Base-by-base conservation (phyloP, 2,797 vertebrate genomes). In the Microhierax caerulescens region DNA sequence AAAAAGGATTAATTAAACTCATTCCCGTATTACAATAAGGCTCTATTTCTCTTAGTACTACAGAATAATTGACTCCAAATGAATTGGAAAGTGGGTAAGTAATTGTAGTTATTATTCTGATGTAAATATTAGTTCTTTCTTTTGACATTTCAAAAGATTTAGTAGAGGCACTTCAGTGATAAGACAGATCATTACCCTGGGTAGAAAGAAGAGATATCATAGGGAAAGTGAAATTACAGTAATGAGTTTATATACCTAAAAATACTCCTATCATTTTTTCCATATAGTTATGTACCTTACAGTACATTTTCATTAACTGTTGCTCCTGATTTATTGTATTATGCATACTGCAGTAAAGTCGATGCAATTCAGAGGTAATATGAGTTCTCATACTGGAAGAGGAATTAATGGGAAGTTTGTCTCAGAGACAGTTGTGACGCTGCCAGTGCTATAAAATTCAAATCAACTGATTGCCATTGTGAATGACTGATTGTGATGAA, bases 1-100 rank as follows among this genome's bases (percentile, higher is more conserved):
- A 95, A 98, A 98, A 90, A 92, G 98, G 98, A 99, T 98, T 98
- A 98, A 99, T 99, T 99, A 98, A 97, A 97, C 93, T 96, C 97
- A 95, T 98, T 97, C 96, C 93, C 77, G 50, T 92, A 90, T 97
- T 96, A 97, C 94, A 97, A 96, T 91, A 94, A 90, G 96, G 97
- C 95, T 95, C 43, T 90, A 85, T 96, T 96, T 97, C 97, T 97
- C 93, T 95, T 89, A 92, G 96, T 95, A 91, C 86, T 90, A 77
- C 75, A 86, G 95, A 97, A 95, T 96, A 97, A 98, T 97, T 93
- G 97, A 97, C 94, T 97, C 93, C 75, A 98, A 97, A 96, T 97
- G 97, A 98, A 97, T 97, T 97, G 93, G 95, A 92, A 97, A 97
- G 93, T 86, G 92, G 87, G 91, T 84, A 91, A 95, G 97, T 97